A percentile compares a stretch with the other conserved stretches of the same genome.
These are phyloP conservation scores for Aegotheles bennettii DNA, from an alignment of 2,113 vertebrate genomes.

Conservation along the genomic window DNA sequence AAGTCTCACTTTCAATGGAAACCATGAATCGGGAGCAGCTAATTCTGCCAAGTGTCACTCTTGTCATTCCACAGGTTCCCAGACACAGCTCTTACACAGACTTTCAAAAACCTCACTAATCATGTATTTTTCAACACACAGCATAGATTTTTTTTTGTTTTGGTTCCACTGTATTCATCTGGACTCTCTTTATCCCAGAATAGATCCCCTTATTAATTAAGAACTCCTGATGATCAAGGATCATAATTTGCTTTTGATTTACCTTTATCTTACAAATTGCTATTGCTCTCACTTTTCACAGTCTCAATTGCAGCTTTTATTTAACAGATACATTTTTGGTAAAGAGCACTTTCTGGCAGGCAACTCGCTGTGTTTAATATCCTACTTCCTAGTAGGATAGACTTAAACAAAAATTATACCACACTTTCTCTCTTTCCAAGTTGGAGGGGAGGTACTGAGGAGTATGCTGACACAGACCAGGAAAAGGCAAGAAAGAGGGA, in stretches of 20 bases:
- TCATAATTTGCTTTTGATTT: not conserved
- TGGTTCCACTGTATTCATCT: not conserved
- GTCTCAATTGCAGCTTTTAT: not conserved
- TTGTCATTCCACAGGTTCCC: not conserved
- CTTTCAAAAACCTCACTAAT: not conserved
- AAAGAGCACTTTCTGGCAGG: not conserved
- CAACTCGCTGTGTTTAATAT: not conserved
- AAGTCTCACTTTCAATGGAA: not conserved
- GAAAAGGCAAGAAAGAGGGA: not conserved
- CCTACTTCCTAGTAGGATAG: not conserved
- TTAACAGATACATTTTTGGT: not conserved
- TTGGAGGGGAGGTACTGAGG: not conserved
- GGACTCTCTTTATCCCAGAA: not conserved
- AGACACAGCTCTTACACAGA: too few species aligned
- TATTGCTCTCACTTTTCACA: not conserved
- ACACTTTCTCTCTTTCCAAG: not conserved
- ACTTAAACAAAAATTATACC: not conserved
- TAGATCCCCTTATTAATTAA: not conserved
- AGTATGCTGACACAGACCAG: not conserved
- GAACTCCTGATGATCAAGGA: not conserved
- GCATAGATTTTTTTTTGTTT: not conserved
- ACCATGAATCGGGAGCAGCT: not conserved
- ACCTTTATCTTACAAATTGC: not conserved
- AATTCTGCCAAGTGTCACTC: not conserved
- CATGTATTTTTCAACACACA: not conserved